Conservation (phyloP, 2,888 invertebrate species). For the Cosmorhoe ocellata region DNA sequence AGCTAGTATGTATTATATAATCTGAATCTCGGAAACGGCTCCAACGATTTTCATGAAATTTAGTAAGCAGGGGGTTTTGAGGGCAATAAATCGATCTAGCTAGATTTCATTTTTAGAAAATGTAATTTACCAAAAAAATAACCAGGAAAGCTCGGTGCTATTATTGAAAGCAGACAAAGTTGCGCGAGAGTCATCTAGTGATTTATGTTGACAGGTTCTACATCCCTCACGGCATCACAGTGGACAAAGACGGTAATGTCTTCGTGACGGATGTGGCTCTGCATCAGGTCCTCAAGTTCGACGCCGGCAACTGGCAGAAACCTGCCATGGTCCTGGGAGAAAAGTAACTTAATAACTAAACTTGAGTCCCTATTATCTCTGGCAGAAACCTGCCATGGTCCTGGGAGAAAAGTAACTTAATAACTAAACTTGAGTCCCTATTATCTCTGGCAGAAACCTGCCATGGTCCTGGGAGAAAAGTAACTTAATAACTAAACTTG, state of each 20-base stretch:
- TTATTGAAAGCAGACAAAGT: too few species aligned
- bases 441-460: constrained; percentile 49
- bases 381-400: constrained; percentile 58
- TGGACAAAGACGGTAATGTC: constrained; percentile 88
- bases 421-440: background rate
- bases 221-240: constrained; percentile 92
- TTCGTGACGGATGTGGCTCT: constrained; percentile 94
- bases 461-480: constrained; percentile 70
- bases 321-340: constrained; percentile 69
- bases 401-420: constrained; percentile 69
- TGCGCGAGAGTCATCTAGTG: too few species aligned
- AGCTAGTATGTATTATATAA: too few species aligned
- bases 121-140: too few species aligned
- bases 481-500: constrained; percentile 40
- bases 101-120: too few species aligned
- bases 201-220: constrained; percentile 83
- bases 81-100: too few species aligned
- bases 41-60: too few species aligned
- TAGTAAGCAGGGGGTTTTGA: too few species aligned
- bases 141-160: too few species aligned
- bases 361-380: constrained; percentile 3
- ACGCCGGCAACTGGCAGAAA: constrained; percentile 62
- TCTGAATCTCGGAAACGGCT: too few species aligned
- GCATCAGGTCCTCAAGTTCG: constrained; percentile 92
- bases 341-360: constrained; percentile 55